A percentile compares a stretch with the other conserved stretches of the same genome.
Evolutionary conservation across 2,797 vertebrate genomes (phyloP).

Genomic region (Sebastes diploproa): DNA sequence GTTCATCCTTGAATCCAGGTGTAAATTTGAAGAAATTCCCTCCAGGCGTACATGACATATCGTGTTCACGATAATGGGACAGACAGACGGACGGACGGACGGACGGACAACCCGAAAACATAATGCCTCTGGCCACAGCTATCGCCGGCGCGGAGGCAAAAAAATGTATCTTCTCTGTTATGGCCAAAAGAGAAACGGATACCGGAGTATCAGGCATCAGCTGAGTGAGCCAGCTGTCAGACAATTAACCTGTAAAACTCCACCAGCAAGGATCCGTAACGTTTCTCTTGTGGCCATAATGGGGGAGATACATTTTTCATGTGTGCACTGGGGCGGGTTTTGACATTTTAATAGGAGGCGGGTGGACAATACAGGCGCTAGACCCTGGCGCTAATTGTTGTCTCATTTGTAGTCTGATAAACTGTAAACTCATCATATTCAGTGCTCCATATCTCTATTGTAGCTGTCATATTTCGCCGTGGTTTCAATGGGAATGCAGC

Average conservation of each 20-base stretch:
- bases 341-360: slow-evolving; percentile 82
- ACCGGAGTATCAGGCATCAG: background rate
- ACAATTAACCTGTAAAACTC: background rate
- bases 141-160: background rate
- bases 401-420: background rate
- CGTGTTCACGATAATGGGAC: background rate
- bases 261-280: rapidly evolving
- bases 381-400: background rate
- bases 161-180: background rate
- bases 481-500: background rate
- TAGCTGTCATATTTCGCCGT: background rate
- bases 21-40: background rate
- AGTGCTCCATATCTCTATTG: background rate
- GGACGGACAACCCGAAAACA: background rate
- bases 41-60: background rate
- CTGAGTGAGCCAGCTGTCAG: background rate
- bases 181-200: background rate
- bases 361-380: slow-evolving; percentile 75
- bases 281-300: background rate
- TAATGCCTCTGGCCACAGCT: background rate
- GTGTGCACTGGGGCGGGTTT: slow-evolving; percentile 42
- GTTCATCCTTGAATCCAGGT: background rate
- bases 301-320: slow-evolving; percentile 32
- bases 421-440: background rate
- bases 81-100: background rate